Base-by-base conservation (phyloP, 64 coral and sea anemone species). In the Pachyseris speciosa region DNA sequence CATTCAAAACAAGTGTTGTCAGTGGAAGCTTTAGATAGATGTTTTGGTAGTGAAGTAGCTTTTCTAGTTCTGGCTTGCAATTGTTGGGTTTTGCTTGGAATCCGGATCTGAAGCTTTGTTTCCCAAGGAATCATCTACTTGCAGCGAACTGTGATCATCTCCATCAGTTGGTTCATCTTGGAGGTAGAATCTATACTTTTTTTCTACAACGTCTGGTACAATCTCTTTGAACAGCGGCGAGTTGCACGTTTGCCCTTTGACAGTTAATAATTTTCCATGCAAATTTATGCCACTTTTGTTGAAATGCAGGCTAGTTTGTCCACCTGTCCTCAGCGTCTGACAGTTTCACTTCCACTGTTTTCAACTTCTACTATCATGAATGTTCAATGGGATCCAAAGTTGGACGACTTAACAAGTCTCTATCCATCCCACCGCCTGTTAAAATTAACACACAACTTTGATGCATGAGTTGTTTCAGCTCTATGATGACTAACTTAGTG, bases 61-160 rank as follows among this genome's bases (percentile, higher is more conserved):
- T 47, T 47, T 47, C 44, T 47, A n/a, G n/a, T n/a, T n/a, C n/a
- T n/a, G n/a, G 75, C 53, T 55, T 76, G 42, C 45, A 75, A 43
- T 86, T 72, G 83, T 33, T 85, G 44, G 90, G 91, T 69, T 69
- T 93, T 53, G 81, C 91, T 37, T 67, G 84, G 34, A 86, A 85
- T 71, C 83, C 80, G 9, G 63, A 78, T 5, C n/a, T 78, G 36
- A 74, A 72, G 34, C 17, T 92, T n/a, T 77, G 81, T 2, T 93
- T 93, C 69, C 32, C 20, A 4, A 64, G 59, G 25, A 64, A 64
- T 20, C 59, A 64, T 25, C 22, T 27, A 25, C 22, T n/a, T 20
- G 59, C 59, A 26, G 3, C 4, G 22, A 28, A 10, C 22, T 28
- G 59, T 28, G 44, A 30, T 49, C 69, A 92, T 44, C n/a, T 84